These are phyloP conservation scores for Tretioscincus oriximinensis DNA, from an alignment of 2,113 vertebrate genomes.

Conservation along the genomic window DNA sequence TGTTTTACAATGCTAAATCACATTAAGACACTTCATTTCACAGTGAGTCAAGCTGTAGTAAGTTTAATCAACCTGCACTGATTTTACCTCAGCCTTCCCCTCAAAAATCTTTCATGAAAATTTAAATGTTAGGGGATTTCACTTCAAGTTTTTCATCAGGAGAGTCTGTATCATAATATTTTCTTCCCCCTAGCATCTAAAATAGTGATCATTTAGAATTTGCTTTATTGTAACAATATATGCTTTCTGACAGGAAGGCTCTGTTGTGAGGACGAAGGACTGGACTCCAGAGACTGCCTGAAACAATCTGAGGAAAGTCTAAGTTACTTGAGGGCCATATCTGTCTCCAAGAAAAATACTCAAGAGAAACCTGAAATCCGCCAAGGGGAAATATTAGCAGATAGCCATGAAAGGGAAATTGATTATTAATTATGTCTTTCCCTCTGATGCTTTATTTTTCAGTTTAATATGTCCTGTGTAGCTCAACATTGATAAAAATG, in stretches of 20 bases:
- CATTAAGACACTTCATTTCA: slow-evolving; percentile 59
- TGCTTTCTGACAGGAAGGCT: slow-evolving; percentile 66
- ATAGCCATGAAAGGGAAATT: slow-evolving; percentile 70
- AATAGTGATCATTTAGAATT: slow-evolving; percentile 59
- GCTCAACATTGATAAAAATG: slow-evolving; percentile 76
- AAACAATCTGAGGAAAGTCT: slow-evolving; percentile 66
- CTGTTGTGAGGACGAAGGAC: slow-evolving; percentile 51
- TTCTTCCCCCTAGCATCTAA: slow-evolving; percentile 40
- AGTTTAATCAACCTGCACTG: slow-evolving; percentile 41
- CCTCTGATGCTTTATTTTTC: slow-evolving; percentile 66
- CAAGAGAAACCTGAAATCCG: slow-evolving; percentile 69
- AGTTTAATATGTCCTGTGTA: slow-evolving; percentile 73
- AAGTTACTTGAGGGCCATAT: slow-evolving; percentile 64
- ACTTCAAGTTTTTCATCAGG: slow-evolving; percentile 15
- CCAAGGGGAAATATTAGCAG: slow-evolving; percentile 71
- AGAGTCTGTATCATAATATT: slow-evolving; percentile 18
- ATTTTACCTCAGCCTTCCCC: slow-evolving; percentile 3
- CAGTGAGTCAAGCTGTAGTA: slow-evolving; percentile 40
- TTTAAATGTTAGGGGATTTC: slow-evolving; percentile 25
- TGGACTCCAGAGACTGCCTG: slow-evolving; percentile 63
- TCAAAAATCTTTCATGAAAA: slow-evolving; percentile 30
- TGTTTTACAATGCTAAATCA: slow-evolving; percentile 65
- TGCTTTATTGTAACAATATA: slow-evolving; percentile 50
- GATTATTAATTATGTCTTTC: slow-evolving; percentile 73
- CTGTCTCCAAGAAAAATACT: slow-evolving; percentile 75